These are phyloP conservation scores for Phrynocephalus forsythii DNA, from an alignment of 2,797 vertebrate genomes.

Conservation along the genomic window DNA sequence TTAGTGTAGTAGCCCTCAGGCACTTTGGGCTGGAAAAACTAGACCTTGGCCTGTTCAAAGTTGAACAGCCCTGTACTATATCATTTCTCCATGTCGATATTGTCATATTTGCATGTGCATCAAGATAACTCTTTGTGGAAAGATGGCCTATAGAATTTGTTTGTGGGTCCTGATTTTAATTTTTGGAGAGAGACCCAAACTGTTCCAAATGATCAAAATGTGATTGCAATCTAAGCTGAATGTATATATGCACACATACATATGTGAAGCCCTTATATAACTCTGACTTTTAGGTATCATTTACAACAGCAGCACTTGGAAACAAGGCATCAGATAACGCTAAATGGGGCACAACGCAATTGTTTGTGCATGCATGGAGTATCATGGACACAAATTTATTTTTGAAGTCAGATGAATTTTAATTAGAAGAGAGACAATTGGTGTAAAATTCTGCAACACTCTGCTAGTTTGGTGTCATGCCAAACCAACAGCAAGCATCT, in stretches of 20 bases:
- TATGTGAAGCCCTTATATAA: conserved; percentile 58
- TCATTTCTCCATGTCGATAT: neutral
- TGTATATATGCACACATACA: neutral
- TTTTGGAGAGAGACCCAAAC: neutral
- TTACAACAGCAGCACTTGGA: conserved; percentile 67
- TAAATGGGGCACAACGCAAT: conserved; percentile 90
- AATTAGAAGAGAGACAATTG: conserved; percentile 94
- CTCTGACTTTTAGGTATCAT: conserved; percentile 58
- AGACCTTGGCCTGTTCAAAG: no score
- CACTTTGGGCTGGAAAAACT: no score
- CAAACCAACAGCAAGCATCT: conserved; percentile 82
- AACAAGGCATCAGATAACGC: conserved; percentile 84
- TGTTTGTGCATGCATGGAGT: conserved; percentile 90
- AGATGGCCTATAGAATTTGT: neutral
- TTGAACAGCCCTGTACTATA: no score
- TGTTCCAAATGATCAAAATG: conserved; percentile 62
- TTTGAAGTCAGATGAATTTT: conserved; percentile 94
- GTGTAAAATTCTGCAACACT: conserved; percentile 82
- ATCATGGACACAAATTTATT: conserved; percentile 93
- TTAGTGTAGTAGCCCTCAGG: no score
- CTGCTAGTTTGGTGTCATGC: conserved; percentile 82
- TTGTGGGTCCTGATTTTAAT: neutral
- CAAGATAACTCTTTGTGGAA: neutral
- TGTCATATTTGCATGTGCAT: neutral
- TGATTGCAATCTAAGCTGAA: conserved; percentile 60